Percentiles rank a stretch among this genome's conserved stretches.
phyloP scores from a whole-genome alignment of 2,113 vertebrate species.

The Capricornis sumatraensis region DNA sequence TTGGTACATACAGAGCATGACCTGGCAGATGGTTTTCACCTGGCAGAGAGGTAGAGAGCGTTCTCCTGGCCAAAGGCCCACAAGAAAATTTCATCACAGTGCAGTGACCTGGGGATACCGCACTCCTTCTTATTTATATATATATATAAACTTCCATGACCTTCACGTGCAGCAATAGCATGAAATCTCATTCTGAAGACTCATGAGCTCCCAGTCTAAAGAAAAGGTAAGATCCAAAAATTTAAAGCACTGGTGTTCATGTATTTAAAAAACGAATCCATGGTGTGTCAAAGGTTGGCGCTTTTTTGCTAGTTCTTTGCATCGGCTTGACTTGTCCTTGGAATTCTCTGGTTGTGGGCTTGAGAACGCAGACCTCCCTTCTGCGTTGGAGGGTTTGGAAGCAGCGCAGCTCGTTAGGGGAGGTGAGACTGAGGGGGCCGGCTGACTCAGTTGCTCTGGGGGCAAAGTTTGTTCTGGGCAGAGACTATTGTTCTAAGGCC shows the following conservation, averaged over 20 bases:
- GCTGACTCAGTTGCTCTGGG: slow-evolving; percentile 16
- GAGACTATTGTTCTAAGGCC: background rate
- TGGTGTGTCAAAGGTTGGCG: background rate
- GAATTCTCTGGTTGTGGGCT: background rate
- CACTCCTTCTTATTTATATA: background rate
- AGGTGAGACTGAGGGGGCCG: background rate
- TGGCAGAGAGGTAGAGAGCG: background rate
- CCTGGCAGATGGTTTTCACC: background rate
- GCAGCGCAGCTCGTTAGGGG: background rate
- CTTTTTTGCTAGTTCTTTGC: background rate
- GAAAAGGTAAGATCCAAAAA: background rate
- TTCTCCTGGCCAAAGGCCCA: background rate
- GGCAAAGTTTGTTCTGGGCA: background rate
- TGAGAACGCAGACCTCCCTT: background rate
- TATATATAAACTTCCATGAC: background rate
- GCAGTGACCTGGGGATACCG: background rate
- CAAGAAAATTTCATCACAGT: background rate
- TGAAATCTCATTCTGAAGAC: background rate
- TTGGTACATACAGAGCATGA: background rate
- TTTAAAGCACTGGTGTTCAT: background rate
- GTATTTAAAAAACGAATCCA: background rate
- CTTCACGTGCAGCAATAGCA: background rate
- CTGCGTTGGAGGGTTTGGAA: background rate
- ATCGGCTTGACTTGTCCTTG: accelerated
- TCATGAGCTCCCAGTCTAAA: background rate